Percentiles rank a stretch among this genome's conserved stretches.
Evolutionary conservation across 2,888 invertebrate genomes (phyloP).

Genomic region (Euplexia lucipara): DNA sequence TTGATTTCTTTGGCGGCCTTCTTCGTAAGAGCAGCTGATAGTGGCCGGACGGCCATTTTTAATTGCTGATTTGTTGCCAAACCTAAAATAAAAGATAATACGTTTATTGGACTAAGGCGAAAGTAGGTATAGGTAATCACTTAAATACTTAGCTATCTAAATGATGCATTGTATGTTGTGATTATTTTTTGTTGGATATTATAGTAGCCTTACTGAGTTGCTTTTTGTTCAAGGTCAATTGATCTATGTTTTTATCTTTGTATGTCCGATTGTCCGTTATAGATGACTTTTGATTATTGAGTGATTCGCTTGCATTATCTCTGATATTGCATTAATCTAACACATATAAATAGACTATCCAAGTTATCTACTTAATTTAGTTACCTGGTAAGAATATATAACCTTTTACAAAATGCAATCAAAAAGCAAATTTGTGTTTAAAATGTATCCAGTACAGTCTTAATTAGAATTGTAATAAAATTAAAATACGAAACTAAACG

Average conservation of each 20-base stretch:
- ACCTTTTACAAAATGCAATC: too few relatives aligned
- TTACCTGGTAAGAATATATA: too few relatives aligned
- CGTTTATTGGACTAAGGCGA: background rate
- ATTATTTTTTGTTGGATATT: constrained; percentile 31
- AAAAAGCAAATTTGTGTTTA: too few relatives aligned
- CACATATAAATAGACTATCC: too few relatives aligned
- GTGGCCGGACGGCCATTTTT: constrained; percentile 77
- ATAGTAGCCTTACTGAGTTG: background rate
- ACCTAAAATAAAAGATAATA: constrained; percentile 19
- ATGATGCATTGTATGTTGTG: constrained; percentile 11
- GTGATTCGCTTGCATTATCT: background rate
- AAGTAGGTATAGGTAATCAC: too few relatives aligned
- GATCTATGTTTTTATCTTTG: background rate
- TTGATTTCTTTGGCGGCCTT: constrained; percentile 86
- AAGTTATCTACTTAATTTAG: too few relatives aligned
- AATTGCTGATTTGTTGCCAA: background rate
- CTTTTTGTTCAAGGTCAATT: constrained; percentile 6
- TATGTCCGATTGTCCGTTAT: background rate
- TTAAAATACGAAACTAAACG: constrained; percentile 26
- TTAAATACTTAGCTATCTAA: constrained; percentile 3
- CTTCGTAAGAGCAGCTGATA: constrained; percentile 79
- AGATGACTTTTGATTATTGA: background rate
- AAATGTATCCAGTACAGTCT: background rate
- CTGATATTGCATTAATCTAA: too few relatives aligned
- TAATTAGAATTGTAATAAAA: constrained; percentile 31